Conservation (phyloP, 2,888 invertebrate genomes). For the Agrochola litura region DNA sequence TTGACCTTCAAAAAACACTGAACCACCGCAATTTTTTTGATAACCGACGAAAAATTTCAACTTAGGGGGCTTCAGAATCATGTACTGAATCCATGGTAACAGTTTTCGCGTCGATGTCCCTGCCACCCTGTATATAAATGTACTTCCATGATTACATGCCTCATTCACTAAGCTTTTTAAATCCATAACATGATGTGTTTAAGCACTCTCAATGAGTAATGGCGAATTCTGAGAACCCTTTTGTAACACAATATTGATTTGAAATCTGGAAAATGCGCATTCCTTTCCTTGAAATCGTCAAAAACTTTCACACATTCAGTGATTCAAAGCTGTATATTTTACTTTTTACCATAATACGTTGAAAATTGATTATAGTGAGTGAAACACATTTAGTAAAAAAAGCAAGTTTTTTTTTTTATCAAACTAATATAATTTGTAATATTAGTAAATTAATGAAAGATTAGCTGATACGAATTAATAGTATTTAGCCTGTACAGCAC, state of each 20-base stretch:
- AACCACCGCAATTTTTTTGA: too few relatives aligned
- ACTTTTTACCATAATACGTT: background rate
- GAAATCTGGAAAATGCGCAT: background rate
- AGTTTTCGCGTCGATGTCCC: too few relatives aligned
- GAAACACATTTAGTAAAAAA: too few relatives aligned
- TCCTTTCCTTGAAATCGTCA: background rate
- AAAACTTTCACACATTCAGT: background rate
- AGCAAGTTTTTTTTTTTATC: too few relatives aligned
- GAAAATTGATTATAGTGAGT: too few relatives aligned
- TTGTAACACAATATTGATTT: background rate
- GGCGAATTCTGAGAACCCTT: constrained; percentile 1
- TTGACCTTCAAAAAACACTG: too few relatives aligned
- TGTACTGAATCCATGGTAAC: too few relatives aligned
- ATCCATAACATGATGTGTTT: background rate
- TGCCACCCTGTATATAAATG: background rate
- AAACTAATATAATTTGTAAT: too few relatives aligned
- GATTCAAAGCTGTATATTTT: background rate
- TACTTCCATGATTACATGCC: background rate
- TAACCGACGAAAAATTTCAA: too few relatives aligned
- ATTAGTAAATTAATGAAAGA: too few relatives aligned
- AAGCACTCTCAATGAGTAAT: background rate
- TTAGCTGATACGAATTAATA: background rate
- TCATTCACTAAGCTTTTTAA: background rate
- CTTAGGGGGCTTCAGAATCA: too few relatives aligned
- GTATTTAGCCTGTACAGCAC: background rate